Base-by-base conservation (phyloP, 2,888 invertebrate species). In the Elysia crispata region DNA sequence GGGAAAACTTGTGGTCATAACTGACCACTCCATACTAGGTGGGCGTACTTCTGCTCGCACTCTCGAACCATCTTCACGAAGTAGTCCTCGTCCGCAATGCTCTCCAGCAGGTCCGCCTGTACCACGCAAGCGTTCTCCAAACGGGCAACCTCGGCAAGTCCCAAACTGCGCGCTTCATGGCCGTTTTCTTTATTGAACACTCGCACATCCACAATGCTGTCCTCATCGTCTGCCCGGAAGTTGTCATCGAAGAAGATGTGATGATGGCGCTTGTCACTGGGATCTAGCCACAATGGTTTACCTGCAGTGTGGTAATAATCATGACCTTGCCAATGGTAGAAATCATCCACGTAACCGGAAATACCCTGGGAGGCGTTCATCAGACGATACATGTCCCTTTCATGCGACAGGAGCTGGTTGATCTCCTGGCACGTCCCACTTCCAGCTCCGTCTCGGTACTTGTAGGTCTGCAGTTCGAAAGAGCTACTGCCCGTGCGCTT, bases 231-330 rank as follows among this genome's bases (percentile, higher is more conserved):
- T 6, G 89, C 85, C 49, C 92, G 84, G 76, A 91, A 88, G 82
- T 92, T 92, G 85, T 92, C 92, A 80, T 92, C 92, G 79, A 92
- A 92, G 79, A 92, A 86, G 64, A 92, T 91, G 80, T 92, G 92
- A 66, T 92, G 92, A 25, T 88, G 87, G 6, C 79, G 77, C 0
- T 76, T 25, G 76, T 90, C 90, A 49, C 77, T 83, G 0, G 87
- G 87, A 77, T 91, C 90, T 6, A 91, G 85, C 87, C 91, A 91
- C 54, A 91, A 82, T 0, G 92, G 91, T 85, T 92, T 92, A 8
- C 89, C 89, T 0, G 87, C 84, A 6, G 82, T 77, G 82, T 89
- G 89, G 78, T 88, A 83, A 83, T 91, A 92, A 33, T 86, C 82
- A 79, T 90, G 83, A 6, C 86, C 81, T 76, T 90, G 89, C 92